Base-by-base conservation (phyloP, 2,797 vertebrate genomes). In the Sciurus carolinensis region DNA sequence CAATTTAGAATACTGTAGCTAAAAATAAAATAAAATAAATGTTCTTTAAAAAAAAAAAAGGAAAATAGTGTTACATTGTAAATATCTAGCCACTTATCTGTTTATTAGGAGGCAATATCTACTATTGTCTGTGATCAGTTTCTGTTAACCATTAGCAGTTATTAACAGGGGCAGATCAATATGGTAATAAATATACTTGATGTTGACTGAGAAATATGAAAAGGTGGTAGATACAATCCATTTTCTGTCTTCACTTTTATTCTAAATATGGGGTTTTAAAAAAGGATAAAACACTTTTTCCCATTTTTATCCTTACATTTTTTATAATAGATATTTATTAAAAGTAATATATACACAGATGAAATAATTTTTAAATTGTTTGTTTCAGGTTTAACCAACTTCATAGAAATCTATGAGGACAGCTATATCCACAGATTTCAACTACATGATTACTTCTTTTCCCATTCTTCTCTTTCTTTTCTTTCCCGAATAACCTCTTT, bases 401-500 rank as follows among this genome's bases (percentile, higher is more conserved):
- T 98, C 96, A 96, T 86, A 97, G 97, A 94, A 96, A 92, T 62
- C 44, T 39, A 39, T 39, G 36, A 88, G 15, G 50, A 47, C 7
- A 86, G 71, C 24, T 66, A 52, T 47, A 79, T 13, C 33, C 39
- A 85, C 91, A 97, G 77, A 97, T 84, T 57, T 64, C 88, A 81
- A 95, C n/a, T 81, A 87, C 4, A 42, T 2, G 1, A 96, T 98
- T 98, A 99, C 92, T 99, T 99, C 98, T 39, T 99, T 99, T 95
- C 97, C 99, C 99, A 99, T 28, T 99, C 99, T 97, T 99, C 99
- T 93, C n/a, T 99, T 96, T 99, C 99, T 91, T 98, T 99, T 95
- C 99, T 99, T 98, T 99, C 99, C 90, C 98, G 99, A 95, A 99
- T 97, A 96, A 99, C 99, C 97, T 99, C 99, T 71, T 99, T 98